A percentile compares a stretch with the other conserved stretches of the same genome.
phyloP scores from a whole-genome alignment of 64 coral and sea anemone species.

The Dendronephthya gigantea region DNA sequence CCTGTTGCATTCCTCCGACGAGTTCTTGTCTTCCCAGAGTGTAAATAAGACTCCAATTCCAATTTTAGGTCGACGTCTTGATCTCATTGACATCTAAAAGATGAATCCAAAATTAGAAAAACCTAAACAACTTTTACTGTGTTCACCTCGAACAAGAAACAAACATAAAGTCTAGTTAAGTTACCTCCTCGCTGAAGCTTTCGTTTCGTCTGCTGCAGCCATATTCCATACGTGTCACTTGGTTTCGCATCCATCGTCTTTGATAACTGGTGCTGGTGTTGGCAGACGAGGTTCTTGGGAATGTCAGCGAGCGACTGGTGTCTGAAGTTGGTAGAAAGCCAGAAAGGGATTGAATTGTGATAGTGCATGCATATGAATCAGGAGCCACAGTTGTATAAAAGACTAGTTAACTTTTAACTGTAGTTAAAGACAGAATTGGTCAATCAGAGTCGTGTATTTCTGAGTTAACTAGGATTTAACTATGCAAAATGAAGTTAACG shows the following conservation, averaged over 20 bases:
- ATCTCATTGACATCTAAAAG: conserved; percentile 45
- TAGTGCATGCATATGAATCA: too few relatives aligned
- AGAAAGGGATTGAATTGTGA: neutral
- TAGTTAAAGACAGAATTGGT: too few relatives aligned
- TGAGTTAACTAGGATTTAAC: too few relatives aligned
- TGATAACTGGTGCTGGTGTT: conserved; percentile 93
- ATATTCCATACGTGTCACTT: conserved; percentile 73
- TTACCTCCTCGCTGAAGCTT: conserved; percentile 61
- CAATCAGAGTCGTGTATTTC: too few relatives aligned
- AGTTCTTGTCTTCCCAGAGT: conserved; percentile 25
- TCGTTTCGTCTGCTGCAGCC: conserved; percentile 58
- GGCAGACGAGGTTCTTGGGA: conserved; percentile 44
- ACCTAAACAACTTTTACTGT: neutral
- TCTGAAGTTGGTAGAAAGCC: neutral
- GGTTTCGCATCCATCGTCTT: conserved; percentile 60
- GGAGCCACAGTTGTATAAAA: too few relatives aligned
- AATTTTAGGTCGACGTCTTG: conserved; percentile 71
- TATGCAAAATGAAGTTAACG: too few relatives aligned
- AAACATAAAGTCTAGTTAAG: neutral
- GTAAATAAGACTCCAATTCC: conserved; percentile 81
- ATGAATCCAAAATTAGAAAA: too few relatives aligned
- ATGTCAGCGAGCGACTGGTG: neutral
- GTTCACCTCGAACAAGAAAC: neutral
- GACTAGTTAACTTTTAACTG: too few relatives aligned
- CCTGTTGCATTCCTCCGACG: conserved; percentile 67